Base-by-base conservation (phyloP, 2,797 vertebrate species). In the Diplodus puntazzo region DNA sequence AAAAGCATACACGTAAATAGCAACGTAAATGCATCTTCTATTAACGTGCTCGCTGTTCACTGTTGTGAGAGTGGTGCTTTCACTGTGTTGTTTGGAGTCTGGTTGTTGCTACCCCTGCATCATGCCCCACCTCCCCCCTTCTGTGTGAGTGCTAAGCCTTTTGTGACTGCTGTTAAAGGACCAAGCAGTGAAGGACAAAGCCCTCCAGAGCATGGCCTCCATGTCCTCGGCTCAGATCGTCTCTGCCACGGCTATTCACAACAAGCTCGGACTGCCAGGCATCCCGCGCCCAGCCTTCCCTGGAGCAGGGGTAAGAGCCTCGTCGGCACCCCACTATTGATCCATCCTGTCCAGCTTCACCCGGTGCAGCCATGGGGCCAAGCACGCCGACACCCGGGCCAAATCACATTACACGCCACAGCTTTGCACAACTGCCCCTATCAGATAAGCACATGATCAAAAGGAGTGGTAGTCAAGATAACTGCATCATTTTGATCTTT, bases 171-270 rank as follows among this genome's bases (percentile, higher is more conserved):
- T 96, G 82, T 97, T 97, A 94, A 98, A 99, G 98, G 98, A 99
- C 97, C 98, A 99, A 95, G 98, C 97, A 53, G 97, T 98, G 91
- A 99, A 99, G 97, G 98, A 99, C 95, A 99, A 99, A 97, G 98
- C 98, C 91, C 96, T 99, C 89, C 98, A 99, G 95, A 99, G 99
- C 95, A 99, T 99, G 98, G 98, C 98, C 86, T 98, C 98, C 95
- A 99, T 99, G 98, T 99, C 98, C 74, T 99, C 98, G 30, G 98
- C 98, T 91, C 98, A 99, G 96, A 99, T 99, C 87, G 98, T 99
- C 92, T 99, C 98, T 14, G 98, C 98, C 91, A 99, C 98, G 25
- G 98, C 98, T 91, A 99, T 99, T 94, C 98, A 99, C 97, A 99
- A 98, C 97, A 99, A 99, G 93, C 96, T 99, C 89, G 98, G 98